Percentiles rank a stretch among this genome's conserved stretches.
phyloP scores from a whole-genome alignment of 2,888 invertebrate genomes.

The Patella depressa region DNA sequence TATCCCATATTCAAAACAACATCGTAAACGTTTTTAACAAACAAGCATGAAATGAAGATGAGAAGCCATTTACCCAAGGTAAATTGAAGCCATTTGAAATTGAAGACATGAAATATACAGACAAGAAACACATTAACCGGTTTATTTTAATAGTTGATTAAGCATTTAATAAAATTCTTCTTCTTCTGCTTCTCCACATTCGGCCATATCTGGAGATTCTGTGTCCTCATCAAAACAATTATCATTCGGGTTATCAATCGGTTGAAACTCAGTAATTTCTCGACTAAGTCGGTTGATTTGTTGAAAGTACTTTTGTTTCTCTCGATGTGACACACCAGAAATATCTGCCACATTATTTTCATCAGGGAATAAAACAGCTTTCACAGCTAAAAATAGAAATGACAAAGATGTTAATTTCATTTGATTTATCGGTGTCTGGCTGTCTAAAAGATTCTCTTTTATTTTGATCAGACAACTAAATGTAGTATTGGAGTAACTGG shows the following conservation, averaged over 20 bases:
- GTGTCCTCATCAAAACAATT: constrained; percentile 45
- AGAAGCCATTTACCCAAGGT: too few species aligned
- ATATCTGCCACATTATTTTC: constrained; percentile 52
- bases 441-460: too few species aligned
- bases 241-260: constrained; percentile 60
- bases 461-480: not conserved
- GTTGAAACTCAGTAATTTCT: constrained; percentile 67
- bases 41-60: too few species aligned
- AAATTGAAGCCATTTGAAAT: too few species aligned
- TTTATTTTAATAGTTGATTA: too few species aligned
- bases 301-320: constrained; percentile 62
- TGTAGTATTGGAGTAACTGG: not conserved
- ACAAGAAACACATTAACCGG: too few species aligned
- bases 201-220: constrained; percentile 39
- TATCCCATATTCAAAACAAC: too few species aligned
- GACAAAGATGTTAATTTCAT: not conserved
- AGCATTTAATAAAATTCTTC: too few species aligned
- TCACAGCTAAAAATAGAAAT: constrained; percentile 56
- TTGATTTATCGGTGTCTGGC: too few species aligned
- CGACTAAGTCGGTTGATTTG: constrained; percentile 64
- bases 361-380: constrained; percentile 60
- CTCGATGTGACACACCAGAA: constrained; percentile 43
- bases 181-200: constrained; percentile 27
- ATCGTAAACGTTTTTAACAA: too few species aligned
- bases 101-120: too few species aligned